phyloP scores from a whole-genome alignment of 2,888 invertebrate species.

The Agapostemon virescens region DNA sequence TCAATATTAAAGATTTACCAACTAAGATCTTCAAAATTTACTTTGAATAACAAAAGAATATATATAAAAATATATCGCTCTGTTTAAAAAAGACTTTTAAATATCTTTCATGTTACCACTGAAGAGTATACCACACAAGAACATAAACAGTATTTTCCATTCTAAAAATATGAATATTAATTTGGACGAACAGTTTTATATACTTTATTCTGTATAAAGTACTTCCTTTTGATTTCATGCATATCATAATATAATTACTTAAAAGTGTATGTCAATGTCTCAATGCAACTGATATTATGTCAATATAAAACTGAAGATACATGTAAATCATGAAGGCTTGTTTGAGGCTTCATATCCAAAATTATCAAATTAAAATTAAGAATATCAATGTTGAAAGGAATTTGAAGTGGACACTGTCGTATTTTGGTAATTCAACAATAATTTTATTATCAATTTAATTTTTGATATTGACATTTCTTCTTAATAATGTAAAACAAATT shows the following conservation, averaged over 20 bases:
- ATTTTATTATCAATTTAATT: constrained; percentile 62
- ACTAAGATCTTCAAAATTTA: constrained; percentile 14
- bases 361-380: constrained; percentile 45
- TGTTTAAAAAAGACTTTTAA: constrained; percentile 8
- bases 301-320: constrained; percentile 23
- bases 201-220: constrained; percentile 29
- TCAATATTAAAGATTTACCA: neutral
- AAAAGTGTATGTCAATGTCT: constrained; percentile 23
- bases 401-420: constrained; percentile 57
- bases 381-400: constrained; percentile 55
- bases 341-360: constrained; percentile 14
- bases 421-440: constrained; percentile 63
- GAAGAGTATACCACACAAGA: constrained; percentile 4
- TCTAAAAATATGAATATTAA: constrained; percentile 21
- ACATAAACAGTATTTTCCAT: constrained; percentile 19
- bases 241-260: constrained; percentile 9
- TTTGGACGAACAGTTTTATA: constrained; percentile 21
- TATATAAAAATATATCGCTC: constrained; percentile 15
- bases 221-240: constrained; percentile 11
- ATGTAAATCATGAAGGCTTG: constrained; percentile 6
- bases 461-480: constrained; percentile 60
- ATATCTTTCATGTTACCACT: neutral
- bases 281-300: constrained; percentile 21
- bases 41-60: constrained; percentile 7
- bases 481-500: constrained; percentile 57